Base-by-base conservation (phyloP, 2,888 invertebrate species). In the Microchrysa polita region DNA sequence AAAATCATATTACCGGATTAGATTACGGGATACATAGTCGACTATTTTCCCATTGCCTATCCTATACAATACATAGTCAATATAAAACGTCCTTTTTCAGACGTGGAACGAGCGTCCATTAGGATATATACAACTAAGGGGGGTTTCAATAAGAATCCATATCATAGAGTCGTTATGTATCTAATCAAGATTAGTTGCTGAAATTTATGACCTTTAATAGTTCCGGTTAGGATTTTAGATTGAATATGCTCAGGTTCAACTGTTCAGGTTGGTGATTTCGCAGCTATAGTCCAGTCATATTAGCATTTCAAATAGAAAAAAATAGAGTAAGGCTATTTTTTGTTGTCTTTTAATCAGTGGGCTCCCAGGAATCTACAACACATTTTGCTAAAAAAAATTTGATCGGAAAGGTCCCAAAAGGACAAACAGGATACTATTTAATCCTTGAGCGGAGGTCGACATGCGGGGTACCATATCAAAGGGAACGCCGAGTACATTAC, bases 131-230 rank as follows among this genome's bases (percentile, higher is more conserved):
- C 61, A 61, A 63, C 40, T 63, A 42, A n/a, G n/a, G 16, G 40
- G 42, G 42, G 16, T 40, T 20, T 63, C 40, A 16, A 63, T 2
- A n/a, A 9, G 61, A 34, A 16, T 40, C 18, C 40, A 42, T 0
- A n/a, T n/a, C 16, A 20, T 55, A 40, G 40, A 42, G 42, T 40
- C 40, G 18, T 60, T 18, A 42, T 16, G 42, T 12, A 63, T 20
- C 40, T 40, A 42, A 63, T 63, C 61, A 16, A 63, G 61, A 63
- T 42, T 63, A 42, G 34, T 40, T 23, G 59, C 23, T 40, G 14
- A 40, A 63, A 63, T 63, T 63, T 63, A 40, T 63, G 22, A 23
- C 59, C 27, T 27, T 23, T 23, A 59, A 10, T 59, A 18, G 22
- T 57, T 12, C 48, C 48, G 48, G 48, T 48, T n/a, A 12, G 12